Evolutionary conservation across 2,888 invertebrate species (phyloP).

Genomic region (Epirrhoe tristata): DNA sequence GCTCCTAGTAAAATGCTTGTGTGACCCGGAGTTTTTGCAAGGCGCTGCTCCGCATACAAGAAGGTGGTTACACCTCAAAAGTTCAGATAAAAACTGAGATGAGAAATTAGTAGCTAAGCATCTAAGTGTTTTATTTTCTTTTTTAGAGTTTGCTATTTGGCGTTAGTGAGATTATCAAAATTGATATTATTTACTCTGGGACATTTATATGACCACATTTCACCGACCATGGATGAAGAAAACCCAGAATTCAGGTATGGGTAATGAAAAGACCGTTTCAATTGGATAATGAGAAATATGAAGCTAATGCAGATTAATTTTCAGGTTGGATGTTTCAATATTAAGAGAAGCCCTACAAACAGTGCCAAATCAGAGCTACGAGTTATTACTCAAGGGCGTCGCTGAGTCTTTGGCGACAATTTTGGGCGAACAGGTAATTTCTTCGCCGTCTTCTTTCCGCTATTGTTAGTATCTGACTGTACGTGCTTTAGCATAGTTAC

Average conservation of each 20-base stretch:
- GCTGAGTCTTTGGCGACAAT: constrained; percentile 93
- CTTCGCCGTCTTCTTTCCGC: constrained; percentile 16
- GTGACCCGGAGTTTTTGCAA: constrained; percentile 79
- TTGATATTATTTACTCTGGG: constrained; percentile 94
- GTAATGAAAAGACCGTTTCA: not conserved
- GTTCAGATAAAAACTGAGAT: not conserved
- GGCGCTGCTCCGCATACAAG: constrained; percentile 78
- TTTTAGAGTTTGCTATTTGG: constrained; percentile 93
- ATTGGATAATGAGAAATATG: not conserved
- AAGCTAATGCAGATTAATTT: not conserved
- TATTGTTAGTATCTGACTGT: constrained; percentile 24
- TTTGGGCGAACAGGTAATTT: constrained; percentile 89
- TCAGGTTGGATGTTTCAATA: constrained; percentile 84
- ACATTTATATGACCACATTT: constrained; percentile 89
- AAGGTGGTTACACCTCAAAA: constrained; percentile 57
- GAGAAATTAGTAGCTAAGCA: not conserved
- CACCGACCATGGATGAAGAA: constrained; percentile 78
- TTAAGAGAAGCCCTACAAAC: constrained; percentile 94
- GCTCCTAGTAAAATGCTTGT: constrained; percentile 76
- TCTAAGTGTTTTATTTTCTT: constrained; percentile 27
- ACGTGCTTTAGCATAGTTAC: constrained; percentile 17
- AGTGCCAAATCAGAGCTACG: constrained; percentile 93
- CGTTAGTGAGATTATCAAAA: constrained; percentile 95
- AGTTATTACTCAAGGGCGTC: constrained; percentile 93
- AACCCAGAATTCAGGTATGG: constrained; percentile 73